These are phyloP conservation scores for Brachionus rotundiformis DNA, from an alignment of 1,140 invertebrate genomes.

Conservation along the genomic window DNA sequence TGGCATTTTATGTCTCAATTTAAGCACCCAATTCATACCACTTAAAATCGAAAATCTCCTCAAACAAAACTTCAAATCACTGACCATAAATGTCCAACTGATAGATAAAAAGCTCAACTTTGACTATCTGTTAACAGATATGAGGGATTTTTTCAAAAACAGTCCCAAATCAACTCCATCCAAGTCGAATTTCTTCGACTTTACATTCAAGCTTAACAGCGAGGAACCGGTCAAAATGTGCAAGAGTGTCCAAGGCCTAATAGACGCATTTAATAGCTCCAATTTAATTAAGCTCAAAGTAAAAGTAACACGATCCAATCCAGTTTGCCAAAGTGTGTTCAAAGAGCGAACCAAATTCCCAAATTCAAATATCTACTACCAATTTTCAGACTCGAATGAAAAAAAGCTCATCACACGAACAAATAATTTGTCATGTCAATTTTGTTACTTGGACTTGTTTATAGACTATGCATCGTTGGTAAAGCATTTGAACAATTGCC, in stretches of 20 bases:
- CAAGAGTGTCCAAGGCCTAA: not conserved
- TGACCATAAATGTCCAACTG: not conserved
- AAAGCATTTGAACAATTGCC: constrained; percentile 29
- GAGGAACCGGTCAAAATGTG: not conserved
- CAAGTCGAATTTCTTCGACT: constrained; percentile 15
- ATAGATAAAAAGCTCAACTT: not conserved
- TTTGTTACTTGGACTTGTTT: not conserved
- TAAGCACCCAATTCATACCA: not conserved
- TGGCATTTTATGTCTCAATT: not conserved
- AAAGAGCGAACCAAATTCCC: not conserved
- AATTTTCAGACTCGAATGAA: not conserved
- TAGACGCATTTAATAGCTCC: not conserved
- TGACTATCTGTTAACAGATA: not conserved
- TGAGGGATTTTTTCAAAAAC: not conserved
- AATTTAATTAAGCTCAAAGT: not conserved
- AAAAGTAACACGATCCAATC: not conserved
- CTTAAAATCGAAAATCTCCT: not conserved
- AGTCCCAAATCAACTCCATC: not conserved
- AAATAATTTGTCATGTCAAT: not conserved
- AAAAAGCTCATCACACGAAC: constrained; percentile 3
- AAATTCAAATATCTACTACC: not conserved
- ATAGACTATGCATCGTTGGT: not conserved
- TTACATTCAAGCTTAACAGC: not conserved
- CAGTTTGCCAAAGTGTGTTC: not conserved
- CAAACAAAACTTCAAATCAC: not conserved